A percentile compares a stretch with the other conserved stretches of the same genome.
phyloP scores from a whole-genome alignment of 2,888 invertebrate species.

The Noctua fimbriata region DNA sequence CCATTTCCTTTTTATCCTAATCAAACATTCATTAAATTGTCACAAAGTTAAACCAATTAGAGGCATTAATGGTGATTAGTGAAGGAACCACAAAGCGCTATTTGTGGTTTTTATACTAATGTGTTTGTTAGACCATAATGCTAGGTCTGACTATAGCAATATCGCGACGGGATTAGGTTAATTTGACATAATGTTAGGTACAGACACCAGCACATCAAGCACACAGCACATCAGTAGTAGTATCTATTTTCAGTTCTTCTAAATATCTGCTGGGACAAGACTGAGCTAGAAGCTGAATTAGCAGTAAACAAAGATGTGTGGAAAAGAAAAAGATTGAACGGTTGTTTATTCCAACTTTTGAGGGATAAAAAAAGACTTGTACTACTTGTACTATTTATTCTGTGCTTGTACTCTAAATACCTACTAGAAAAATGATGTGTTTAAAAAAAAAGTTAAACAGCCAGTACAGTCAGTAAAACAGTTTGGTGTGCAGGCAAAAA shows the following conservation, averaged over 20 bases:
- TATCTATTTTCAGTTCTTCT: not conserved
- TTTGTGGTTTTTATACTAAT: not conserved
- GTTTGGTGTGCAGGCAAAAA: not conserved
- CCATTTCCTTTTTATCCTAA: no score
- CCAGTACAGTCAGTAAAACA: not conserved
- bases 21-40: no score
- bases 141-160: not conserved
- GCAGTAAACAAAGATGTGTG: not conserved
- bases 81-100: conserved; percentile 4
- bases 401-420: not conserved
- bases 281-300: not conserved
- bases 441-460: not conserved
- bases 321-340: not conserved
- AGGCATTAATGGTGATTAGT: not conserved
- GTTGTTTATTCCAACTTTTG: no score
- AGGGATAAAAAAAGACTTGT: no score
- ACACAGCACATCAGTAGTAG: no score
- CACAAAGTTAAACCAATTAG: no score
- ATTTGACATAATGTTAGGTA: not conserved
- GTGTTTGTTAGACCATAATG: not conserved
- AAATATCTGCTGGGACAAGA: not conserved
- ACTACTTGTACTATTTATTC: no score
- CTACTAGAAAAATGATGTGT: not conserved
- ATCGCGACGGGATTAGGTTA: not conserved
- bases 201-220: no score